phyloP scores from a whole-genome alignment of 2,113 vertebrate genomes.

The Anthoscopus minutus region DNA sequence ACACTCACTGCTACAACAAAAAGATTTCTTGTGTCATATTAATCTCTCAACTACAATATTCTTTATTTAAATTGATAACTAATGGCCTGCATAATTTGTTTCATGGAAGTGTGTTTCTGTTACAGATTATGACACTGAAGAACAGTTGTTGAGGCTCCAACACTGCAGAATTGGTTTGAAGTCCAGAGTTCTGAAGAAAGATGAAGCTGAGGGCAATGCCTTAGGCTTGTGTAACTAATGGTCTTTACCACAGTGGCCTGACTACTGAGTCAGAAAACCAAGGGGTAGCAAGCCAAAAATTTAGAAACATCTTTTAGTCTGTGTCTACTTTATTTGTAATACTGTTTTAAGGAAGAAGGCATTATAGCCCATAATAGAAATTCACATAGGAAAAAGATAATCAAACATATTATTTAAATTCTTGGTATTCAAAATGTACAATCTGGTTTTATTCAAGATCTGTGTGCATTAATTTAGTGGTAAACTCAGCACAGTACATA shows the following conservation, averaged over 20 bases:
- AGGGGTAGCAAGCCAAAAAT: not conserved
- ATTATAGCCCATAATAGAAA: not conserved
- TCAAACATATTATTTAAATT: not conserved
- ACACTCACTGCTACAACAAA: not conserved
- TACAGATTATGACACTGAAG: not conserved
- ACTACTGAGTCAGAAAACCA: not conserved
- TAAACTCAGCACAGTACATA: not conserved
- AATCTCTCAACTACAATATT: not conserved
- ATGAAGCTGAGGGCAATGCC: fast-evolving
- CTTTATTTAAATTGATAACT: not conserved
- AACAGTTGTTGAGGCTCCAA: not conserved
- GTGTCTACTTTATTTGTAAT: not conserved
- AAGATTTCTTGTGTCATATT: not conserved
- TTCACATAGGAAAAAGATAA: not conserved
- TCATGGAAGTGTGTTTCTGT: not conserved
- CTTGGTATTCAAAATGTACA: not conserved
- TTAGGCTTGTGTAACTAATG: not conserved
- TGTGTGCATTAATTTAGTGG: not conserved
- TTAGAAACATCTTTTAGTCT: not conserved
- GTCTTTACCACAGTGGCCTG: not conserved
- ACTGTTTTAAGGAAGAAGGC: not conserved
- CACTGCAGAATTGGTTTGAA: not conserved
- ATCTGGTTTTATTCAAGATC: not conserved
- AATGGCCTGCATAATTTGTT: not conserved
- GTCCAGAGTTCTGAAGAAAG: not conserved